Evolutionary conservation across 2,888 invertebrate species (phyloP).

Genomic region (Orthosia gracilis): DNA sequence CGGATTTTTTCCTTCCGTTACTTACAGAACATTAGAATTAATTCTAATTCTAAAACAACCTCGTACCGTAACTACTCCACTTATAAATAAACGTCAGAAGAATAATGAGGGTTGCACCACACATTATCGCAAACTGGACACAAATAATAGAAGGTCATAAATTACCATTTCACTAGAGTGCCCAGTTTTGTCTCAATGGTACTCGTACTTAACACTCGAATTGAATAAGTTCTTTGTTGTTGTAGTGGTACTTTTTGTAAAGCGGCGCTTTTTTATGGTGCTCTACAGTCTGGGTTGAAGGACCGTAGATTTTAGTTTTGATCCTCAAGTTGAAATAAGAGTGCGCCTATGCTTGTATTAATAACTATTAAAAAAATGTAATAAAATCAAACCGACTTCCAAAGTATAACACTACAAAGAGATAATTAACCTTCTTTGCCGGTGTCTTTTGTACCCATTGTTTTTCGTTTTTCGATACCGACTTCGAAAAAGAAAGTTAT

Average conservation of each 20-base stretch:
- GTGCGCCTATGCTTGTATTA: too few species aligned
- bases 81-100: constrained; percentile 1
- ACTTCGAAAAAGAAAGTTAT: too few species aligned
- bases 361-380: too few species aligned
- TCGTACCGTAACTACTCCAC: neutral
- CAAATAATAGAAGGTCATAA: constrained; percentile 39
- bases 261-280: constrained; percentile 18
- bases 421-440: too few species aligned
- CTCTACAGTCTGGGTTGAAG: neutral
- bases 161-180: constrained; percentile 36
- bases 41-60: neutral
- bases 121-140: constrained; percentile 23
- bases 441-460: too few species aligned
- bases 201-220: constrained; percentile 49
- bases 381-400: too few species aligned
- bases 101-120: constrained; percentile 27
- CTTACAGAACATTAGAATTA: neutral
- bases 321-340: too few species aligned
- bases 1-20: neutral
- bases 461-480: too few species aligned
- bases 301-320: too few species aligned
- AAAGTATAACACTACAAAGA: too few species aligned
- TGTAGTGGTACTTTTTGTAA: constrained; percentile 37
- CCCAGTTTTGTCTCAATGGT: constrained; percentile 46
- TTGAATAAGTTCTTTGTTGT: constrained; percentile 46